phyloP scores from a whole-genome alignment of 2,113 vertebrate species.

The Forbesichthys papilliferus region DNA sequence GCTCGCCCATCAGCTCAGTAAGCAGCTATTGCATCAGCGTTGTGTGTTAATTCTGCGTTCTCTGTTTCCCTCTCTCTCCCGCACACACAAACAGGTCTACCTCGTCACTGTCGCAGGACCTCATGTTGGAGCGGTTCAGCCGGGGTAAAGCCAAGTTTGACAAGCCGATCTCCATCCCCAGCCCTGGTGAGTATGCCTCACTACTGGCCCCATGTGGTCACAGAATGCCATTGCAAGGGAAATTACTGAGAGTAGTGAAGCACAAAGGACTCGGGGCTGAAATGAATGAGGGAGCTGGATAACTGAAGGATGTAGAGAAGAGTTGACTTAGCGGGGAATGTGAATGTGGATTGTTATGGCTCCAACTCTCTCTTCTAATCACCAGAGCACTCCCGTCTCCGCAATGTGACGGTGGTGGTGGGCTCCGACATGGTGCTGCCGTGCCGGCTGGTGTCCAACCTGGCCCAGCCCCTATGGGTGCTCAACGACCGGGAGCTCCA shows the following conservation, averaged over 20 bases:
- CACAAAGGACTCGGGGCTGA: neutral
- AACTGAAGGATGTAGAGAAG: neutral
- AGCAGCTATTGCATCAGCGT: neutral
- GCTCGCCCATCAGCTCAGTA: neutral
- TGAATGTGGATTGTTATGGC: too few species aligned
- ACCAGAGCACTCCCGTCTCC: constrained; percentile 78
- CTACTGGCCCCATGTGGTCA: constrained; percentile 55
- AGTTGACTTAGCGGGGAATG: too few species aligned
- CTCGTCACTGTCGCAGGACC: constrained; percentile 79
- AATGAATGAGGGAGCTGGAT: constrained; percentile 36
- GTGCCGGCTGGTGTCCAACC: constrained; percentile 90
- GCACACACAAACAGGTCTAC: constrained; percentile 62
- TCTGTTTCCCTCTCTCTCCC: neutral
- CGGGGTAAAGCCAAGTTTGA: constrained; percentile 77
- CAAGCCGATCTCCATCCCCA: constrained; percentile 77
- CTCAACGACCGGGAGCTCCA: constrained; percentile 83
- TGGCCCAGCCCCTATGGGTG: constrained; percentile 87
- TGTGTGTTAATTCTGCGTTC: constrained; percentile 13
- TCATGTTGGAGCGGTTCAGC: constrained; percentile 78
- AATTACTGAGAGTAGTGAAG: neutral
- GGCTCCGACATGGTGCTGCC: constrained; percentile 92
- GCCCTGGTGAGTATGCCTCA: constrained; percentile 72
- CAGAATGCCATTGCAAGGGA: constrained; percentile 13
- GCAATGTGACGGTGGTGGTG: constrained; percentile 87
- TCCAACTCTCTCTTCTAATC: neutral